Evolutionary conservation across 2,797 vertebrate genomes (phyloP).

Genomic region (Coregonus ussuriensis): DNA sequence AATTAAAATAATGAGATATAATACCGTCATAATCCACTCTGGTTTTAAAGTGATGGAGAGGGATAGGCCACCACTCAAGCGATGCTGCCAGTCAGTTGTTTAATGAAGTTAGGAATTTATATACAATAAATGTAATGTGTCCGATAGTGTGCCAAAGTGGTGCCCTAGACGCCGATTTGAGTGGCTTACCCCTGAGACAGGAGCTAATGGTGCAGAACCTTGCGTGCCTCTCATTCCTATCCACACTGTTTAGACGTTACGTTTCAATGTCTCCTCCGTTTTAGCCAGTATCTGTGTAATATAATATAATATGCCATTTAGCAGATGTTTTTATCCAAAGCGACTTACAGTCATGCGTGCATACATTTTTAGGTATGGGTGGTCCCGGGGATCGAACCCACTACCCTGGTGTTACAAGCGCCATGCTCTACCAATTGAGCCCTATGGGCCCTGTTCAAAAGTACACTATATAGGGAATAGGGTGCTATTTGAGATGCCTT

Average conservation of each 20-base stretch:
- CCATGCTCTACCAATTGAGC: background rate
- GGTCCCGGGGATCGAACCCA: no score
- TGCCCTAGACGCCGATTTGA: constrained; percentile 27
- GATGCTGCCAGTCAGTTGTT: constrained; percentile 47
- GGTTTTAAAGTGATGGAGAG: background rate
- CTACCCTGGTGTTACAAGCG: no score
- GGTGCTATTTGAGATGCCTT: background rate
- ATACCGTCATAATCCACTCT: background rate
- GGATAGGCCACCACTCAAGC: constrained; percentile 21
- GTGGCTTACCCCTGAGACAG: constrained; percentile 43
- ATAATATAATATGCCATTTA: no score
- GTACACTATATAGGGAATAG: no score
- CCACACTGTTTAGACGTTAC: constrained; percentile 36
- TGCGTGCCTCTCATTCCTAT: constrained; percentile 43
- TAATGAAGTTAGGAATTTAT: constrained; percentile 63
- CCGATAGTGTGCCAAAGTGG: constrained; percentile 35
- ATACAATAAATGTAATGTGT: constrained; percentile 54
- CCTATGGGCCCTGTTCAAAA: no score
- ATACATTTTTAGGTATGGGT: no score
- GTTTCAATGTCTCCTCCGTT: constrained; percentile 12
- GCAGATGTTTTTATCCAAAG: no score
- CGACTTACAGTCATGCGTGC: no score
- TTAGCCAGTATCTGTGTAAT: background rate
- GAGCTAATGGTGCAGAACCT: constrained; percentile 61
- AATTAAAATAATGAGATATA: background rate